Conservation (phyloP, 2,113 vertebrate genomes). For the Addax nasomaculatus region DNA sequence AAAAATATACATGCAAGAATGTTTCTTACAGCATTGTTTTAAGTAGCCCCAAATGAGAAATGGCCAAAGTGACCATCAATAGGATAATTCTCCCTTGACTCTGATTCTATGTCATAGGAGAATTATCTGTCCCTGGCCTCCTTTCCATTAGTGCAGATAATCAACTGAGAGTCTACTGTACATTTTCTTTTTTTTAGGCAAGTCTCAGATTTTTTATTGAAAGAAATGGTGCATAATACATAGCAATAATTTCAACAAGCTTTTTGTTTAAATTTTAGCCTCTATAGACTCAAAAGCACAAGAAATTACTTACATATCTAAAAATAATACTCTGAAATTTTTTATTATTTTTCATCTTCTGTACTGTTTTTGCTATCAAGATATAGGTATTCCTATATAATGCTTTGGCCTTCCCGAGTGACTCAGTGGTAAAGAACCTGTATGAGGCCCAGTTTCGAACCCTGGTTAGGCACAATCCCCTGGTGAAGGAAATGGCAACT, state of each 20-base stretch:
- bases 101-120: neutral
- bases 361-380: neutral
- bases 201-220: neutral
- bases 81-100: neutral
- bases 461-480: neutral
- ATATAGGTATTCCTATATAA: neutral
- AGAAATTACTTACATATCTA: neutral
- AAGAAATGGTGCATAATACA: neutral
- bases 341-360: neutral
- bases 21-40: neutral
- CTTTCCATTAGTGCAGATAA: neutral
- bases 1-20: neutral
- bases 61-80: neutral
- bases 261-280: constrained; percentile 25
- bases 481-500: neutral
- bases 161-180: neutral
- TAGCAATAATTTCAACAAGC: neutral
- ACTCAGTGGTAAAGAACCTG: neutral
- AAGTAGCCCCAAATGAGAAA: neutral
- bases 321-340: neutral
- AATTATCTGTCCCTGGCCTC: neutral
- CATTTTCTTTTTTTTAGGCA: neutral
- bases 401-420: neutral
- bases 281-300: neutral
- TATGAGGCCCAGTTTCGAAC: neutral